These are phyloP conservation scores for Furcula furcula DNA, from an alignment of 2,888 invertebrate species.

Conservation along the genomic window DNA sequence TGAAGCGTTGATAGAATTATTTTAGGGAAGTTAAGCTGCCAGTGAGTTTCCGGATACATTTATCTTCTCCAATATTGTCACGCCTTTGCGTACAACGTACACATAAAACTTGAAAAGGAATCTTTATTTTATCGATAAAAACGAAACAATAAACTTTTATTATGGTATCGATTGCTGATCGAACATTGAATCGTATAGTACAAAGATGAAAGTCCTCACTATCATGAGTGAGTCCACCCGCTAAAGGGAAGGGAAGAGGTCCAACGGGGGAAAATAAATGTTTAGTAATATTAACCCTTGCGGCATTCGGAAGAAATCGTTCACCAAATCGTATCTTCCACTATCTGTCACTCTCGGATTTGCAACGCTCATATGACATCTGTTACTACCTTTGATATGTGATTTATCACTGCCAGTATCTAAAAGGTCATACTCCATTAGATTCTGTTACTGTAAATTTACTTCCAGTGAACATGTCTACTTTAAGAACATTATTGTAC, in stretches of 20 bases:
- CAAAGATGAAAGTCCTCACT: constrained; percentile 27
- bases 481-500: background rate
- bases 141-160: constrained; percentile 20
- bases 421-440: constrained; percentile 28
- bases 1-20: constrained; percentile 42
- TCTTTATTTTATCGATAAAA: no score
- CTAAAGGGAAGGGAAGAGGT: constrained; percentile 58
- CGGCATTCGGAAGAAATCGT: constrained; percentile 30
- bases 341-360: constrained; percentile 31
- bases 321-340: constrained; percentile 28
- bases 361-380: constrained; percentile 56
- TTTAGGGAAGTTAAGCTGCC: constrained; percentile 28
- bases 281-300: constrained; percentile 27
- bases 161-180: constrained; percentile 19
- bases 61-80: constrained; percentile 18
- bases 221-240: constrained; percentile 56
- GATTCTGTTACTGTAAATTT: constrained; percentile 15
- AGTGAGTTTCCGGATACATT: constrained; percentile 28
- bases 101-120: no score
- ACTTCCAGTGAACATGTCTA: background rate
- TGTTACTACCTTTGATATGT: constrained; percentile 50
- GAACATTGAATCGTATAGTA: constrained; percentile 25
- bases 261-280: constrained; percentile 58
- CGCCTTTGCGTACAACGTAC: no score
- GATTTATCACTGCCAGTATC: constrained; percentile 55